Base-by-base conservation (phyloP, 2,797 vertebrate species). In the Harpagifer antarcticus region DNA sequence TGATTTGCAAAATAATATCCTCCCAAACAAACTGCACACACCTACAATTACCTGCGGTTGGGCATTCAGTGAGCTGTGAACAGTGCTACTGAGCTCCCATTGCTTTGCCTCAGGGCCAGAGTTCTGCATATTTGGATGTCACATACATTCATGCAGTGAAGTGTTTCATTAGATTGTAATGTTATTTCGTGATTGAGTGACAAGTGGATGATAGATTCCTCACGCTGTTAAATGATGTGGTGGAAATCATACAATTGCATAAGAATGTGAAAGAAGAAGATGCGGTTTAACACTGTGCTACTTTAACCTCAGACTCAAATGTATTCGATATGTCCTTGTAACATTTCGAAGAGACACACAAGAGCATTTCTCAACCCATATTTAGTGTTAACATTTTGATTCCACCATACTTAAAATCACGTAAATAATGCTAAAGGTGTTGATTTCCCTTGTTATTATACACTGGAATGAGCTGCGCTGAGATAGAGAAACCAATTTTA, bases 91-190 rank as follows among this genome's bases (percentile, higher is more conserved):
- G 85, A 92, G 80, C 83, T 72, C 52, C 65, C 53, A 12, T 23
- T 54, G 56, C 68, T 82, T 72, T 72, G 84, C 92, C 88, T 76
- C n/a, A 0, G 82, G 89, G 89, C 82, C 76, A 69, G 72, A 84
- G 70, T 75, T 82, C 83, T 89, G 82, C 93, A 94, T 95, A 92
- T 94, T 95, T 97, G 94, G 90, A 88, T 96, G 96, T 94, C 94
- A 95, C 93, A 84, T 83, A 82, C 82, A 72, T 87, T 91, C 83
- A 86, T 74, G 86, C 86, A 82, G 69, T 71, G 68, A 87, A 86
- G 85, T 83, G 86, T 91, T 93, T 91, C 84, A 91, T 94, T 91
- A 88, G 86, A 88, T 90, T 93, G 76, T 94, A 94, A 95, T 90
- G 92, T 95, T 95, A 95, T 95, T 94, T 84, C 71, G 72, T 83